Percentiles rank a stretch among this genome's conserved stretches.
These are phyloP conservation scores for Apis laboriosa DNA, from an alignment of 1,140 invertebrate species.

Conservation along the genomic window DNA sequence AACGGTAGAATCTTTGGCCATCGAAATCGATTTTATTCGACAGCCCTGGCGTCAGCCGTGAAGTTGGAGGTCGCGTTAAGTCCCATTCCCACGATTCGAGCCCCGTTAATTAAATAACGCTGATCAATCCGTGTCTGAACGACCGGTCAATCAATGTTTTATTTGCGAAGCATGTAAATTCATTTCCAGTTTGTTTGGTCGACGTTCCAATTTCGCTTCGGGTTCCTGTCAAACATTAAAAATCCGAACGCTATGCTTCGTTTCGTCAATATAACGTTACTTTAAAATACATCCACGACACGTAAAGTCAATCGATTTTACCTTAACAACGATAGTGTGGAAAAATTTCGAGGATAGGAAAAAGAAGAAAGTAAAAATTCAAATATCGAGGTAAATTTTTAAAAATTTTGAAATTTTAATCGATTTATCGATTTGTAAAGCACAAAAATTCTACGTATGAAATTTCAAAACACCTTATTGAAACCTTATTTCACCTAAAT, in stretches of 20 bases:
- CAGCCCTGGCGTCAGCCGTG: background rate
- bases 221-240: constrained; percentile 8
- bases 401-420: too few relatives aligned
- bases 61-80: constrained; percentile 28
- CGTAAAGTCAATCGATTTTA: background rate
- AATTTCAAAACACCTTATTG: too few relatives aligned
- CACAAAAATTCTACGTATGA: too few relatives aligned
- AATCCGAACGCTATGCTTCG: constrained; percentile 6
- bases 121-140: constrained; percentile 18
- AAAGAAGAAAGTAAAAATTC: background rate
- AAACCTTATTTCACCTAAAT: too few relatives aligned
- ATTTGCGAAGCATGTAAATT: constrained; percentile 32
- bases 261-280: background rate
- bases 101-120: constrained; percentile 26
- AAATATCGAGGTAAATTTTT: too few relatives aligned
- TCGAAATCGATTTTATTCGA: constrained; percentile 20
- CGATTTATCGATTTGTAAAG: too few relatives aligned
- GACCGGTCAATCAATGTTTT: constrained; percentile 29
- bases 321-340: background rate
- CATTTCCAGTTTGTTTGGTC: constrained; percentile 14
- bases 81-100: constrained; percentile 16
- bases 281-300: background rate
- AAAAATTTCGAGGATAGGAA: background rate
- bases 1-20: background rate
- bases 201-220: constrained; percentile 9